A percentile compares a stretch with the other conserved stretches of the same genome.
Evolutionary conservation across 2,888 invertebrate species (phyloP).

Genomic region (Mycogona germanica): DNA sequence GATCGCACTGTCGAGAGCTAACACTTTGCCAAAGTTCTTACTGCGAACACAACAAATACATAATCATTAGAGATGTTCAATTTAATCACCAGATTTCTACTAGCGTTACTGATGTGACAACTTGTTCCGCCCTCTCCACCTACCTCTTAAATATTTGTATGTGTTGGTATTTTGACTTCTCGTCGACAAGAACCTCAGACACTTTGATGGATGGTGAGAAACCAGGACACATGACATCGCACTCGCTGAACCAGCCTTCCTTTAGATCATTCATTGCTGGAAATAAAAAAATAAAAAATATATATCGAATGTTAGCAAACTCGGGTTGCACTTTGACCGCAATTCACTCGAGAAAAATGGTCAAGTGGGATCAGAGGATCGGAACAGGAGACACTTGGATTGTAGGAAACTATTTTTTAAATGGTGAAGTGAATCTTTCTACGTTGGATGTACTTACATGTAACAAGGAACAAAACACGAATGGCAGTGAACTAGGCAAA

Average conservation of each 20-base stretch:
- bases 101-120: background rate
- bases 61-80: background rate
- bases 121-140: conserved; percentile 31
- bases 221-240: conserved; percentile 81
- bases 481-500: no score
- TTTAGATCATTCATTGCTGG: conserved; percentile 55
- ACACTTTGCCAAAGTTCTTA: conserved; percentile 63
- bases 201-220: conserved; percentile 77
- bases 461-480: no score
- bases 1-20: conserved; percentile 90
- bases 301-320: no score
- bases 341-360: no score
- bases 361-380: no score
- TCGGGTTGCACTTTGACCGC: no score
- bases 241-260: conserved; percentile 85
- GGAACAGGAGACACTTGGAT: no score
- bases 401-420: no score
- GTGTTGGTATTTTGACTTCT: conserved; percentile 72
- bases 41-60: conserved; percentile 37
- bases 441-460: no score
- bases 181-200: conserved; percentile 59
- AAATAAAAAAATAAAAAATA: no score
- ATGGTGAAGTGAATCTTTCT: no score
- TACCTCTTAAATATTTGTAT: conserved; percentile 65
- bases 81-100: background rate